A percentile compares a stretch with the other conserved stretches of the same genome.
These are phyloP conservation scores for Phrynosoma platyrhinos DNA, from an alignment of 2,113 vertebrate species.

Conservation along the genomic window DNA sequence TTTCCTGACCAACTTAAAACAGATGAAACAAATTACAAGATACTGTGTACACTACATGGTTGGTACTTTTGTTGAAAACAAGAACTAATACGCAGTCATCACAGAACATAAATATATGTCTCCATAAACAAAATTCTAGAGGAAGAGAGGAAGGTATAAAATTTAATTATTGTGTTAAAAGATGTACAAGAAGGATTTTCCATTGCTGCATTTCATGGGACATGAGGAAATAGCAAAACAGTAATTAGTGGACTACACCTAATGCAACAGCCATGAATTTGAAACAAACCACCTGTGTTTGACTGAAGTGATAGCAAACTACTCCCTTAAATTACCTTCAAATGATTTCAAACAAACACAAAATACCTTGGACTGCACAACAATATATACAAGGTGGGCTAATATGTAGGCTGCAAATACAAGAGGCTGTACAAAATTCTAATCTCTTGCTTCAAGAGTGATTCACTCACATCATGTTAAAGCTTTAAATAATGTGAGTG, in stretches of 20 bases:
- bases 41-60: not conserved
- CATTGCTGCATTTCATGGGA: not conserved
- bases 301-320: accelerated
- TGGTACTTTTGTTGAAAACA: constrained; percentile 10
- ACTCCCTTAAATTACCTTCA: not conserved
- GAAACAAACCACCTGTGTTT: constrained; percentile 16
- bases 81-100: not conserved
- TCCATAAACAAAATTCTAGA: constrained; percentile 3
- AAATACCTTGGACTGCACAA: accelerated
- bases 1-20: not conserved
- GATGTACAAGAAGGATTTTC: accelerated
- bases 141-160: not conserved
- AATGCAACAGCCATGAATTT: not conserved
- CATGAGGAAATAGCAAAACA: not conserved
- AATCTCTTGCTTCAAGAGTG: too few species aligned
- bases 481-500: too few species aligned
- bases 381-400: accelerated
- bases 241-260: not conserved
- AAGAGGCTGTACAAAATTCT: not conserved
- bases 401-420: not conserved
- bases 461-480: too few species aligned
- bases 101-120: not conserved
- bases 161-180: accelerated
- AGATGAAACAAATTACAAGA: not conserved
- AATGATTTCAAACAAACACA: accelerated